Conservation (phyloP, 2,888 invertebrate species). For the Bugula neritina region DNA sequence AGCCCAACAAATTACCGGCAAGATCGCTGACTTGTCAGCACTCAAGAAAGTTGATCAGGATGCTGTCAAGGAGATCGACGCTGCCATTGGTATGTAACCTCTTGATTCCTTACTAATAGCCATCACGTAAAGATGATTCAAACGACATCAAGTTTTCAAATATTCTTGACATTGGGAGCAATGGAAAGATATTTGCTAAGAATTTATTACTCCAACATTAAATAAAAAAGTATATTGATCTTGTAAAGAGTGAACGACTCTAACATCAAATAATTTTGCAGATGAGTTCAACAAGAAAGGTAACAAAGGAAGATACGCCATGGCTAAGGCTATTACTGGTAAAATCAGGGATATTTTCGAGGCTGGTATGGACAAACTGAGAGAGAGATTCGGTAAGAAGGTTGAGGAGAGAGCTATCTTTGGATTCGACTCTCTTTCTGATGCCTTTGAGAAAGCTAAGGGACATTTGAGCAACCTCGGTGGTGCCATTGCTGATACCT, state of each 20-base stretch:
- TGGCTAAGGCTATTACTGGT: neutral
- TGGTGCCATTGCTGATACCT: slow-evolving; percentile 8
- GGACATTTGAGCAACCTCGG: neutral
- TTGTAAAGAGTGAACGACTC: too few species aligned
- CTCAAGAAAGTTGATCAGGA: slow-evolving; percentile 14
- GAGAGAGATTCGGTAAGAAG: slow-evolving; percentile 19
- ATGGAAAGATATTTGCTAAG: neutral
- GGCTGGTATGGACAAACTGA: slow-evolving; percentile 16
- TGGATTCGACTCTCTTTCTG: slow-evolving; percentile 15
- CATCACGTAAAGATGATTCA: too few species aligned
- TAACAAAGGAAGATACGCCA: neutral
- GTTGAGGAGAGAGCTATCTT: slow-evolving; percentile 22
- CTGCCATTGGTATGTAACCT: slow-evolving; percentile 3
- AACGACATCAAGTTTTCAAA: too few species aligned
- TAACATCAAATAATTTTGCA: neutral
- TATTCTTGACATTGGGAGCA: too few species aligned
- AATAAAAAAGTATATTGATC: neutral
- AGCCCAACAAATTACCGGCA: neutral
- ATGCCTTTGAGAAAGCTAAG: slow-evolving; percentile 6
- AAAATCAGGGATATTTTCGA: slow-evolving; percentile 10
- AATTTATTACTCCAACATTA: neutral
- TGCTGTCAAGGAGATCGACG: slow-evolving; percentile 13
- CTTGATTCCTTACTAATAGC: too few species aligned
- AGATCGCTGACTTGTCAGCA: neutral
- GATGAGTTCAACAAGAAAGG: slow-evolving; percentile 17